Evolutionary conservation across 2,797 vertebrate species (phyloP).

Genomic region (Moxostoma hubbsi): DNA sequence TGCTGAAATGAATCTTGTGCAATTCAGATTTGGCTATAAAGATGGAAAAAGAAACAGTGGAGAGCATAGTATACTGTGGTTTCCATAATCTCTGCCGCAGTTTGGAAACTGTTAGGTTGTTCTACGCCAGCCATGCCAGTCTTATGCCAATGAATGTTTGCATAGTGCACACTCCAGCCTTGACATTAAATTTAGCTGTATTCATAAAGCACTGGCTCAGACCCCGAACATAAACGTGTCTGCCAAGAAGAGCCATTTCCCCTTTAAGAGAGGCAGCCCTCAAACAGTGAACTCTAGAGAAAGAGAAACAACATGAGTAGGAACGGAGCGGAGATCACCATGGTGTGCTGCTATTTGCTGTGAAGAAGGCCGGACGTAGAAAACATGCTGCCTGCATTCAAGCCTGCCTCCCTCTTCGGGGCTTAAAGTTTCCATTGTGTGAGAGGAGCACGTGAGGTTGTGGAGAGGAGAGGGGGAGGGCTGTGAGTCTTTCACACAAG

Average conservation of each 20-base stretch:
- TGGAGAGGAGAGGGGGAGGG: conserved; percentile 33
- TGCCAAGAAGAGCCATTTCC: conserved; percentile 59
- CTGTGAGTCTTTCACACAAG: conserved; percentile 39
- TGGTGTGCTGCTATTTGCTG: conserved; percentile 70
- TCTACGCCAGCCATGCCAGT: background rate
- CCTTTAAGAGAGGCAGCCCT: conserved; percentile 54
- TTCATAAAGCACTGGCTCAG: conserved; percentile 67
- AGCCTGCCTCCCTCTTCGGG: conserved; percentile 70
- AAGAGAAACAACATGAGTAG: conserved; percentile 55
- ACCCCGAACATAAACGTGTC: conserved; percentile 47
- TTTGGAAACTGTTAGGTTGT: conserved; percentile 35
- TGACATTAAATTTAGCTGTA: conserved; percentile 76
- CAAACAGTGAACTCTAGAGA: conserved; percentile 44
- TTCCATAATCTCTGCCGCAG: conserved; percentile 45
- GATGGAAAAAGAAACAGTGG: conserved; percentile 20
- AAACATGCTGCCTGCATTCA: conserved; percentile 23
- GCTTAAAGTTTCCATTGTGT: conserved; percentile 86
- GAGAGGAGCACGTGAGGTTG: conserved; percentile 68
- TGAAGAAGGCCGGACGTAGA: conserved; percentile 72
- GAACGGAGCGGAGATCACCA: conserved; percentile 61
- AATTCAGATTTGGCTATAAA: conserved; percentile 5
- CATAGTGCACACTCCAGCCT: conserved; percentile 66
- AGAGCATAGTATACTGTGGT: conserved; percentile 29
- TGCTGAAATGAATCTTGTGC: conserved; percentile 19
- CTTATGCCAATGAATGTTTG: conserved; percentile 68